Percentiles rank a stretch among this genome's conserved stretches.
phyloP scores from a whole-genome alignment of 2,797 vertebrate genomes.

The Spinibarbus caldwelli region DNA sequence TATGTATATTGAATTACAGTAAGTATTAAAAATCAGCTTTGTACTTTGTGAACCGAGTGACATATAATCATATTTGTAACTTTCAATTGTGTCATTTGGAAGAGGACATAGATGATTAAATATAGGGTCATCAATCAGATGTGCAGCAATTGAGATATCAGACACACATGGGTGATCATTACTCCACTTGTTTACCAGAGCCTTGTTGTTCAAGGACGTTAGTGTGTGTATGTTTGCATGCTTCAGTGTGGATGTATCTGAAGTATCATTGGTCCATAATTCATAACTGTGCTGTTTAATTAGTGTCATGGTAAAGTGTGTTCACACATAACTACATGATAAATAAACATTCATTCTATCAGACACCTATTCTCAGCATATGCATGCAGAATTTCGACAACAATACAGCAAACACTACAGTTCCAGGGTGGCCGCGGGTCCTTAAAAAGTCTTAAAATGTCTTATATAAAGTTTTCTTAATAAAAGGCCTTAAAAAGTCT shows the following conservation, averaged over 20 bases:
- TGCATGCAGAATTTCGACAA: not conserved
- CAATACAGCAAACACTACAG: not conserved
- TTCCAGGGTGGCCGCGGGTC: too few species aligned
- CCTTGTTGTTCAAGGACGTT: not conserved
- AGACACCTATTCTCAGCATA: not conserved
- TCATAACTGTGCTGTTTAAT: not conserved
- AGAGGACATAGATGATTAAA: not conserved
- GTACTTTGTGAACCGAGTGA: not conserved
- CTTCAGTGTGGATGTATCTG: not conserved
- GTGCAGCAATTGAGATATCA: not conserved
- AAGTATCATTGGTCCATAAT: constrained; percentile 27
- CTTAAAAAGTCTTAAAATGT: too few species aligned
- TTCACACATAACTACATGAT: not conserved
- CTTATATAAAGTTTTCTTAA: too few species aligned
- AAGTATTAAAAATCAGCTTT: not conserved
- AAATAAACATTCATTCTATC: not conserved
- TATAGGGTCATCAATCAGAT: not conserved
- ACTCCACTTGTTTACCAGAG: not conserved
- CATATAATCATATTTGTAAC: not conserved
- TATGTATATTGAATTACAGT: not conserved
- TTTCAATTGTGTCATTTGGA: not conserved
- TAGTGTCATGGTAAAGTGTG: not conserved
- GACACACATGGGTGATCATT: constrained; percentile 2
- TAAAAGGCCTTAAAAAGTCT: too few species aligned
- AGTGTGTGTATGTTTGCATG: not conserved